phyloP scores from a whole-genome alignment of 37 sponge, comb jelly and placozoan species.

The Crambe crambe region DNA sequence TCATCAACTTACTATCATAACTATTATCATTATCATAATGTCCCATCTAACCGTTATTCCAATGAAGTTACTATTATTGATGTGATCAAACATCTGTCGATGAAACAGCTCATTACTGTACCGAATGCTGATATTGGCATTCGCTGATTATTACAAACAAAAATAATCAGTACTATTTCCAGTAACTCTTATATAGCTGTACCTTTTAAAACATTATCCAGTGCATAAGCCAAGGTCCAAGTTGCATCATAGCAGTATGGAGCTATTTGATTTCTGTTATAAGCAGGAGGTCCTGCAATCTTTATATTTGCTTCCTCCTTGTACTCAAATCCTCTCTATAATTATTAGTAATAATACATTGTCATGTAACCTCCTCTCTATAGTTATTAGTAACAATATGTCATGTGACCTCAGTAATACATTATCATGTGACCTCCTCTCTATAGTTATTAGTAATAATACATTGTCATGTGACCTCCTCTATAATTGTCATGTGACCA shows the following conservation, averaged over 20 bases:
- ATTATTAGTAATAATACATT: too few species aligned
- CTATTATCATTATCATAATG: background rate
- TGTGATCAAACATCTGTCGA: background rate
- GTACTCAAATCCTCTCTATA: slow-evolving; percentile 24
- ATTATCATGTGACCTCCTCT: too few species aligned
- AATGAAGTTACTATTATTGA: background rate
- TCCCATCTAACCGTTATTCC: background rate
- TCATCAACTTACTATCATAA: background rate
- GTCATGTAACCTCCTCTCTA: background rate
- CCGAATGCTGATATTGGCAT: background rate
- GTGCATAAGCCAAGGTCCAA: slow-evolving; percentile 36
- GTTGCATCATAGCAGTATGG: slow-evolving; percentile 47
- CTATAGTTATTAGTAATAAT: too few species aligned
- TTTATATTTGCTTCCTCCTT: background rate
- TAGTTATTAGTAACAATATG: too few species aligned
- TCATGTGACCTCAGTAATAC: background rate
- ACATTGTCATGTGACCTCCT: too few species aligned
- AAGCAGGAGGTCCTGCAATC: background rate
- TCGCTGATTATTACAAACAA: too few species aligned
- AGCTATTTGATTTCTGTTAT: background rate
- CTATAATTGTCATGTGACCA: background rate
- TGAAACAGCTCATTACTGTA: background rate
- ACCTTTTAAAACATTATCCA: slow-evolving; percentile 32
- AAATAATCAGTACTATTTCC: too few species aligned
- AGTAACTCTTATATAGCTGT: background rate